phyloP scores from a whole-genome alignment of 2,797 vertebrate species.

The Pipistrellus nathusii region DNA sequence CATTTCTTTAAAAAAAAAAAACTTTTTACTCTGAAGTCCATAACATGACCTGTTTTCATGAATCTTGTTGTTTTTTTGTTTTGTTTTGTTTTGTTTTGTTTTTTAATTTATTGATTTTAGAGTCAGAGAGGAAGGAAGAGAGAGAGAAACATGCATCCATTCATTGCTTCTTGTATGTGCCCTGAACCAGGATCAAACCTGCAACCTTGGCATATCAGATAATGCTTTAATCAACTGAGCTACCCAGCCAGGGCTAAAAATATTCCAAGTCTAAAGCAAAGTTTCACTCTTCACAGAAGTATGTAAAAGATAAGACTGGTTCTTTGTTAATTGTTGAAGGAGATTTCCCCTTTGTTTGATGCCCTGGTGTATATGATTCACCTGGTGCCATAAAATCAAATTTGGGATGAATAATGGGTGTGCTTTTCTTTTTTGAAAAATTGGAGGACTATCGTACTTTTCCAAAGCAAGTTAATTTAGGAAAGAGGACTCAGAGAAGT shows the following conservation, averaged over 20 bases:
- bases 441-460: neutral
- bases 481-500: neutral
- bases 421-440: constrained; percentile 23
- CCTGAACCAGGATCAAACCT: neutral
- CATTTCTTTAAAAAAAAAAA: no score
- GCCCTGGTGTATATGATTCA: neutral
- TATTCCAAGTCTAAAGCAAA: constrained; percentile 20
- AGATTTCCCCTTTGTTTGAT: neutral
- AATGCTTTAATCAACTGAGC: neutral
- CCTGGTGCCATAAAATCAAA: constrained; percentile 5
- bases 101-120: neutral
- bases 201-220: neutral
- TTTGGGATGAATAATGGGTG: constrained; percentile 2
- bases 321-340: constrained; percentile 27
- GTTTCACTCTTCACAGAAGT: neutral
- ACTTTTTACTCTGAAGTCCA: no score
- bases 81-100: no score
- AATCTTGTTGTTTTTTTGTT: no score
- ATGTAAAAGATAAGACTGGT: neutral
- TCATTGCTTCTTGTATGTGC: neutral
- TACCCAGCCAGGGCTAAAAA: neutral
- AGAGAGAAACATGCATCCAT: neutral
- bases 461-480: constrained; percentile 36
- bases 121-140: neutral
- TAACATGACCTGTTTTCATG: no score